Evolutionary conservation across 2,888 invertebrate species (phyloP), one percentile per base, ranked within the genome.

Genomic region (Lydus trimaculatus): DNA sequence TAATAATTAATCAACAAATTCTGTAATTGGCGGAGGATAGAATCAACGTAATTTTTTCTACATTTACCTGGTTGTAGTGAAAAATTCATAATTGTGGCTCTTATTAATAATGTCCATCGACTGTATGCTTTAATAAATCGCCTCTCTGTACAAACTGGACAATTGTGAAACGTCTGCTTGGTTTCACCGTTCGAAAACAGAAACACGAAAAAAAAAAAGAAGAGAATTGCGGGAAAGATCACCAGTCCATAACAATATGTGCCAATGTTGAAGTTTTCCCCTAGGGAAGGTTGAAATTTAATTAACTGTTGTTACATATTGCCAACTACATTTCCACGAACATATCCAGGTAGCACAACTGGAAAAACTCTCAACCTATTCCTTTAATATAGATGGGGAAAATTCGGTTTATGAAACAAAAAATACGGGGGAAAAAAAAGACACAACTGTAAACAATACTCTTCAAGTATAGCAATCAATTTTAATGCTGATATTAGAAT

Each of bases 251-350:
- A 58, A 60, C 67, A 64, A 61, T 67, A 67, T 67, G 61, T 69
- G 65, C 52, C 36, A 58, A 66, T 28, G 31, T 66, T 31, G 61
- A 63, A 61, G 62, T 25, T 65, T 48, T 28, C 66, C 76, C 74
- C 73, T 33, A 28, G 76, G 73, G 75, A 65, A 63, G 62, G 74
- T 71, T 76, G 71, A 70, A 76, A 77, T 76, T 77, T 76, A 77
- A 76, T 77, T 77, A 76, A 77, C 76, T 65, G 76, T 75, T 65
- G 73, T 73, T 76, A 76, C 75, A 75, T 72, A 74, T 74, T 65
- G 72, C 68, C 72, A 64, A 60, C 69, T 63, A 58, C 66, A 65
- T 72, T 71, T 70, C 71, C 66, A 72, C 73, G 69, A 75, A 48
- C 8, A 17, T 6, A 17, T 48, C 6, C 43, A 48, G 48, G 20